Evolutionary conservation across 2,113 vertebrate species (phyloP).

Genomic region (human): DNA sequence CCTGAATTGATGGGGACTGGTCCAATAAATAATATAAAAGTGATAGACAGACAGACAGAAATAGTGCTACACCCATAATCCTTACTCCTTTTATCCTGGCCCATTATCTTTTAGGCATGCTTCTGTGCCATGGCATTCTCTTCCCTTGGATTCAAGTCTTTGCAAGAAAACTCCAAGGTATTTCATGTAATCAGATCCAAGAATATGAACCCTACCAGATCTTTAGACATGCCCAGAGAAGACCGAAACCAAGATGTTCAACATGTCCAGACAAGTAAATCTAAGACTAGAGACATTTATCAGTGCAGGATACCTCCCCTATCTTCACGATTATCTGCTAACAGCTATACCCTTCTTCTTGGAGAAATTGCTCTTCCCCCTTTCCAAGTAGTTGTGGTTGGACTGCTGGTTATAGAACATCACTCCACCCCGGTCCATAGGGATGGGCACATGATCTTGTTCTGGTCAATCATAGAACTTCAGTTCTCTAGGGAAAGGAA

Average conservation of each 20-base stretch:
- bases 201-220: neutral
- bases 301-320: neutral
- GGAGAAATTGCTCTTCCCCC: neutral
- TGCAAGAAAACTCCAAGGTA: neutral
- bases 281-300: neutral
- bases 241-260: neutral
- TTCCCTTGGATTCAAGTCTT: neutral
- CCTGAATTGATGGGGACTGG: neutral
- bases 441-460: neutral
- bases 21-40: no score
- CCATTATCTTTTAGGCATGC: neutral
- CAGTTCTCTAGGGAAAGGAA: neutral
- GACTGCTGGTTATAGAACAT: neutral
- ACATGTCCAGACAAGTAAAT: neutral
- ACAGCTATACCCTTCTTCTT: neutral
- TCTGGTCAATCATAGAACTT: neutral
- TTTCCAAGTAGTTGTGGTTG: neutral
- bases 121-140: neutral
- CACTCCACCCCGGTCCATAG: neutral
- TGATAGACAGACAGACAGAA: neutral
- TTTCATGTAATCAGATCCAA: neutral
- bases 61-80: neutral
- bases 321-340: neutral
- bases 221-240: neutral
- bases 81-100: neutral